phyloP scores from a whole-genome alignment of 2,797 vertebrate genomes.

The Tauraco hartlaubi region DNA sequence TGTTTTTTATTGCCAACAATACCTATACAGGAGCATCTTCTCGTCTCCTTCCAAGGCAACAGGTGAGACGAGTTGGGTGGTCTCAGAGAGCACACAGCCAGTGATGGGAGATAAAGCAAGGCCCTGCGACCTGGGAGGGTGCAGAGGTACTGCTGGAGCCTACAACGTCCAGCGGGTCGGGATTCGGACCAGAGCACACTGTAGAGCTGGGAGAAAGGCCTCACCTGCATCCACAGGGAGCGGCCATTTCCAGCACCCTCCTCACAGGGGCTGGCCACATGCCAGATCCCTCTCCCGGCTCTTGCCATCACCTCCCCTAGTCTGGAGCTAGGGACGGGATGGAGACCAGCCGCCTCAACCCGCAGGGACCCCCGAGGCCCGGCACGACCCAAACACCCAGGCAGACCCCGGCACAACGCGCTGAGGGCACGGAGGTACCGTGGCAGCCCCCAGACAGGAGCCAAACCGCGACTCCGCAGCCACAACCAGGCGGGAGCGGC shows the following conservation, averaged over 20 bases:
- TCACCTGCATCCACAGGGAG: background rate
- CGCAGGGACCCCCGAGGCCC: background rate
- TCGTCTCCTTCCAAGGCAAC: background rate
- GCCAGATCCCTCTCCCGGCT: background rate
- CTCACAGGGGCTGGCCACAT: too few relatives aligned
- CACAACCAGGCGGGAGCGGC: constrained; percentile 10
- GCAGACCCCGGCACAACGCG: background rate
- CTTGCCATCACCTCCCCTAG: background rate
- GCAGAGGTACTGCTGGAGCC: background rate
- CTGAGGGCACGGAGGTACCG: background rate
- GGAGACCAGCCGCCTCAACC: background rate
- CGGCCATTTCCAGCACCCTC: background rate
- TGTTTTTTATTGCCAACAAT: background rate
- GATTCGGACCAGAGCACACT: background rate
- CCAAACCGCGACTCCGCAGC: background rate
- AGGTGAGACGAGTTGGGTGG: background rate
- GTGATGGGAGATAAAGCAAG: background rate
- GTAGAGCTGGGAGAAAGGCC: accelerated
- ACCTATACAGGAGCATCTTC: background rate
- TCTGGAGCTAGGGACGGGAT: background rate
- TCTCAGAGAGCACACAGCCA: background rate
- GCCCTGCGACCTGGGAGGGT: background rate
- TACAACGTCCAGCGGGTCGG: accelerated
- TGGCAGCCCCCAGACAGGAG: too few relatives aligned
- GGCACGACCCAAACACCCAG: too few relatives aligned